phyloP scores from a whole-genome alignment of 2,113 vertebrate species.

The Upupa epops region DNA sequence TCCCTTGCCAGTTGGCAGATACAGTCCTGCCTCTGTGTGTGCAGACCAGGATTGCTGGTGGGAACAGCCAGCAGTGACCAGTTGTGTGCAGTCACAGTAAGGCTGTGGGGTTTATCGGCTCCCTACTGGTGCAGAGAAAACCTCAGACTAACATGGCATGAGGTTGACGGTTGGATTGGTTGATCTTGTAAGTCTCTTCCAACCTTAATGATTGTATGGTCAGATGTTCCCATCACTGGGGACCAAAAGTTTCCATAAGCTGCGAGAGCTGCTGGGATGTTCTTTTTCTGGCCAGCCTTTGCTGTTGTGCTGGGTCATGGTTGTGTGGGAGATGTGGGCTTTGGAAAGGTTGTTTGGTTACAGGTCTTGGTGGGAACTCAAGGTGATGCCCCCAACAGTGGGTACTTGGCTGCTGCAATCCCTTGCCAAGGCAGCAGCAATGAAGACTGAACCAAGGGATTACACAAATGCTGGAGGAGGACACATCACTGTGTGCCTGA shows the following conservation, averaged over 20 bases:
- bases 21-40: background rate
- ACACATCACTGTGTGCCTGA: background rate
- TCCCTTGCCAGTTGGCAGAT: background rate
- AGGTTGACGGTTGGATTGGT: too few species aligned
- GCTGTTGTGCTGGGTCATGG: rapidly evolving
- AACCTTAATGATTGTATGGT: too few species aligned
- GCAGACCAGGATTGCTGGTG: background rate
- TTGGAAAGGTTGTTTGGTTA: background rate
- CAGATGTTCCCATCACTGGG: background rate
- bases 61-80: background rate
- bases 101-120: background rate
- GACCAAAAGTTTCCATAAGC: background rate
- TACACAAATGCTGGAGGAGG: background rate
- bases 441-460: background rate
- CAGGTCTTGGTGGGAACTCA: background rate
- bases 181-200: too few species aligned
- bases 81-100: rapidly evolving
- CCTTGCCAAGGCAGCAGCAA: background rate
- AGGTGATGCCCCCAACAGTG: background rate
- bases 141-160: too few species aligned
- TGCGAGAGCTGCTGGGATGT: too few species aligned
- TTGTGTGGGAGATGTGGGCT: background rate
- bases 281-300: background rate
- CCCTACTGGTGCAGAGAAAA: background rate
- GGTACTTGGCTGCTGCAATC: rapidly evolving